Base-by-base conservation (phyloP, 1,140 invertebrate genomes). In the Heterodera schachtii region DNA sequence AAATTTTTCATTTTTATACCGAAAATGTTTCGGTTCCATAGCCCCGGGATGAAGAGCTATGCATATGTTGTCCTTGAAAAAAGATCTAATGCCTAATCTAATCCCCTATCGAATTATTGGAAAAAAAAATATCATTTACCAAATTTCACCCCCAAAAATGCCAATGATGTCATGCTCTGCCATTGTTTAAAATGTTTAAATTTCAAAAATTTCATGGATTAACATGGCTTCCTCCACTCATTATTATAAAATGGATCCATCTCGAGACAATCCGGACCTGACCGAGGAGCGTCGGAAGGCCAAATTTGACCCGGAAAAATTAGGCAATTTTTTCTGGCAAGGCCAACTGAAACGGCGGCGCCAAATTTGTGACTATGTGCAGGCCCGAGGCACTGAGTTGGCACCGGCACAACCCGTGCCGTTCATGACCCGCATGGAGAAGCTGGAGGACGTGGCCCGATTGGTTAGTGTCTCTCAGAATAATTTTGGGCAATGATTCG, bases 341-440 rank as follows among this genome's bases (percentile, higher is more conserved):
- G 93, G 93, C 43, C 41, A 77, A 44, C 66, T 85, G 70, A 31
- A 74, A 16, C 49, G 81, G 7, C 71, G 85, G 21, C 82, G 82
- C 13, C 75, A 86, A 78, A 86, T 86, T 57, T 57, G 64, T 11
- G 77, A 71, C 2, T 87, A 82, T 49, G 82, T 86, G 0, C 80
- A 75, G n/a, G 21, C 49, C 4, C 83, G 81, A 4, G 71, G 75
- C 16, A 78, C 84, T 5, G 84, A 84, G 94, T 91, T 93, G 93
- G 87, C 92, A 71, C 94, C 95, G 83, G 90, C 92, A 69, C 90
- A 94, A 5, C 94, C 95, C 3, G 73, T 73, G 41, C 77, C 66
- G 78, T 95, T 94, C 90, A 92, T 94, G 81, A 95, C 94, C 84
- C 94, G 95, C 87, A 94, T 95, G 87, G 94, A 95, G 88, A 93